These are phyloP conservation scores for Drosophila pegasa DNA, from an alignment of 2,888 invertebrate species.

Conservation along the genomic window DNA sequence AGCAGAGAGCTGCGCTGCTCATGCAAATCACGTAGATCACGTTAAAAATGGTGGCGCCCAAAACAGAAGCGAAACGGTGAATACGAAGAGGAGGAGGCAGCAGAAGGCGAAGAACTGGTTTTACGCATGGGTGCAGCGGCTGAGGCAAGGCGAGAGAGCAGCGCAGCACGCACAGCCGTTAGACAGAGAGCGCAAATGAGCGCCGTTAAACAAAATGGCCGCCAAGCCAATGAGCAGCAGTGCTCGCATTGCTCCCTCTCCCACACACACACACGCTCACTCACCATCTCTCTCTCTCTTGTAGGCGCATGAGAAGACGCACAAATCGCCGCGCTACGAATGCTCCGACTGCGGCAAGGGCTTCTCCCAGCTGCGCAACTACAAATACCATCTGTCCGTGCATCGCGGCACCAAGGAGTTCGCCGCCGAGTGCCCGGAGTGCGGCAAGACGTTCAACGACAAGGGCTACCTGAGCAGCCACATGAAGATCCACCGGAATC, in stretches of 20 bases:
- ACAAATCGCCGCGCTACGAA: conserved; percentile 86
- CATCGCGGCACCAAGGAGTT: conserved; percentile 94
- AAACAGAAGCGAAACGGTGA: conserved; percentile 54
- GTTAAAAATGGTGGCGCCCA: conserved; percentile 74
- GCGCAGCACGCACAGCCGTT: conserved; percentile 29
- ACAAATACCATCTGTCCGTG: conserved; percentile 92
- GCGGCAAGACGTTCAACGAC: conserved; percentile 94
- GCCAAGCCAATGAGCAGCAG: conserved; percentile 38
- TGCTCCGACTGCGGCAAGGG: conserved; percentile 92
- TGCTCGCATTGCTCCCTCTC: conserved; percentile 13
- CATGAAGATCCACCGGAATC: conserved; percentile 93
- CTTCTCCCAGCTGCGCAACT: conserved; percentile 93
- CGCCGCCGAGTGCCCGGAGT: conserved; percentile 89
- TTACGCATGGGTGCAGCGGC: conserved; percentile 78
- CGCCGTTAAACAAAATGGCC: conserved; percentile 69
- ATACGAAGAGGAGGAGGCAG: no score
- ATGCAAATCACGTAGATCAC: conserved; percentile 63
- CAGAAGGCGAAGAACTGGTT: conserved; percentile 58
- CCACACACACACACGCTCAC: not conserved
- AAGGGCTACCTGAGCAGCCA: conserved; percentile 93
- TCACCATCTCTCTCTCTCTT: conserved; percentile 32
- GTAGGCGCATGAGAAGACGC: conserved; percentile 84
- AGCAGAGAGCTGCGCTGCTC: conserved; percentile 15
- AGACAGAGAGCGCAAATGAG: conserved; percentile 55
- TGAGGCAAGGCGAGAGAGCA: conserved; percentile 1